Evolutionary conservation across 2,888 invertebrate species (phyloP), one percentile per base, ranked within the genome.

Genomic region (Emesis furor): DNA sequence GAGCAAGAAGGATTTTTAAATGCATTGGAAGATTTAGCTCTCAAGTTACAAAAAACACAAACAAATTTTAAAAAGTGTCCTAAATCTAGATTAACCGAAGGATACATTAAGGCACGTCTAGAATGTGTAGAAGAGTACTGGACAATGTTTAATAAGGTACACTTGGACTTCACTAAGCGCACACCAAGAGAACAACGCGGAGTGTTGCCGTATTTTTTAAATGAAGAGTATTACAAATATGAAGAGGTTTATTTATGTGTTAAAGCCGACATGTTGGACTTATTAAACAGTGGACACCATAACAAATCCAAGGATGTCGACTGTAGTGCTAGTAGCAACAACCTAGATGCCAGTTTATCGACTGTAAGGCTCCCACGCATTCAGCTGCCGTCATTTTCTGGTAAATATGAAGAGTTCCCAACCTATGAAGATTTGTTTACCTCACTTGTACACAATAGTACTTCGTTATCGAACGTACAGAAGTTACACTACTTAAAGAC

Each of bases 401-500:
- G 30, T 1, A 62, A 62, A 12, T 62, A 62, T 62, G 62, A 62
- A 30, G 62, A 62, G 32, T 62, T 62, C 10, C 62, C 69, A 17
- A 71, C 79, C 1, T 87, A 80, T 77, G 68, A 85, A 2, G 86
- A 88, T 30, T 74, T 89, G 46, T 89, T 82, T 76, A 24, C 59
- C n/a, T 59, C 86, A 37, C 72, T 88, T 24, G 78, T 85, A 3
- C 82, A 88, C 65, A 76, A 76, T n/a, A 81, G 81, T 51, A 51
- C 74, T 17, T 30, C 77, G 30, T 32, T 88, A n/a, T 71, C 30
- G 24, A 80, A 79, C 5, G 86, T 89, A 10, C 82, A 88, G 69
- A 88, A 86, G 62, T 65, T 84, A 42, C 85, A 87, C 30, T 87
- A 89, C 69, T 78, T 87, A 55, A 87, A 87, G 71, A 74, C 62